Evolutionary conservation across 2,888 invertebrate species (phyloP).

Genomic region (Lochmaea capreae): DNA sequence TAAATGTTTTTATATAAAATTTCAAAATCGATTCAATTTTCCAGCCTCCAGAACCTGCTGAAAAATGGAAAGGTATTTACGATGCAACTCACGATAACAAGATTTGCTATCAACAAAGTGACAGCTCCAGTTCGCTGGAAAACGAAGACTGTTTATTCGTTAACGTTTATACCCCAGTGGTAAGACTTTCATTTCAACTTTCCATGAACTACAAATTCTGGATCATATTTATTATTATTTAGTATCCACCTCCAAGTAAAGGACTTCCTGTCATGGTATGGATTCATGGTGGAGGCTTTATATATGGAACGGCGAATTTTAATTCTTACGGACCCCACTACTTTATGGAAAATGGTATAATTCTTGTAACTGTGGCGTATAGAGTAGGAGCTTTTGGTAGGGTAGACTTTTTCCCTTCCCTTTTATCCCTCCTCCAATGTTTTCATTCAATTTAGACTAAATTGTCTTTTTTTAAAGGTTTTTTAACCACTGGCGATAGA

Average conservation of each 20-base stretch:
- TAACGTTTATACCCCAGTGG: slow-evolving; percentile 48
- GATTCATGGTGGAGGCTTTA: slow-evolving; percentile 63
- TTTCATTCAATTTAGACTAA: not conserved
- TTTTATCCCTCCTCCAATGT: too few species aligned
- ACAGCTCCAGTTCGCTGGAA: slow-evolving; percentile 36
- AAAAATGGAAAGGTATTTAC: slow-evolving; percentile 48
- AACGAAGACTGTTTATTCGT: slow-evolving; percentile 52
- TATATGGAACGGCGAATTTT: slow-evolving; percentile 54
- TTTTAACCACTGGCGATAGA: slow-evolving; percentile 50
- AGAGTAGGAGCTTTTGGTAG: slow-evolving; percentile 51
- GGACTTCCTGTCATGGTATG: slow-evolving; percentile 61
- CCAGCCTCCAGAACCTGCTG: slow-evolving; percentile 45
- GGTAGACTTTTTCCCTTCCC: not conserved
- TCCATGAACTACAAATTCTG: too few species aligned
- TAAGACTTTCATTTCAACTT: slow-evolving; percentile 12
- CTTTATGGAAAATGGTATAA: slow-evolving; percentile 57
- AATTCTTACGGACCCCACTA: slow-evolving; percentile 57
- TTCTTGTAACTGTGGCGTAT: slow-evolving; percentile 52
- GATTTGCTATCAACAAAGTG: slow-evolving; percentile 41
- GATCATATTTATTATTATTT: not conserved
- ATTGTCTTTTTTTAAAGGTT: slow-evolving; percentile 40
- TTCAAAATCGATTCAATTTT: slow-evolving; percentile 10
- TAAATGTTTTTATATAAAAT: not conserved
- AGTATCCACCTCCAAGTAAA: slow-evolving; percentile 32
- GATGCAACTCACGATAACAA: slow-evolving; percentile 46